Conservation (phyloP, 1,140 invertebrate genomes). For the Papilio aristodemus region DNA sequence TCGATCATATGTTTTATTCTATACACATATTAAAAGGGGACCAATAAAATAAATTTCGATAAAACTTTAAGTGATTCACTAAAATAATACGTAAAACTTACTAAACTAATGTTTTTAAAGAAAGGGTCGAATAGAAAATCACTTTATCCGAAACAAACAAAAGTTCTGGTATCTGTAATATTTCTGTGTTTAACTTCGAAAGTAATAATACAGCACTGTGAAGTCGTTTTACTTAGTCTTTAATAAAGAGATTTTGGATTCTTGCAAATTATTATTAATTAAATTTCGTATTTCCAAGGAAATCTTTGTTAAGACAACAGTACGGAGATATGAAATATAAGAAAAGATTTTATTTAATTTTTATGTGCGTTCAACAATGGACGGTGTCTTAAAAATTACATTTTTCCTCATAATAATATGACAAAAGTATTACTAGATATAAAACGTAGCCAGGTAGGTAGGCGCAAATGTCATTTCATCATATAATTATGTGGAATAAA, state of each 20-base stretch:
- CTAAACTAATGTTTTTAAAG: slow-evolving; percentile 7
- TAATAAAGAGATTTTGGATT: neutral
- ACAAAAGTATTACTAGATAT: no score
- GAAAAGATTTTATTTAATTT: neutral
- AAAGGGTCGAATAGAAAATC: slow-evolving; percentile 9
- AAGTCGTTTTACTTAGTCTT: neutral
- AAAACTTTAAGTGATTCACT: neutral
- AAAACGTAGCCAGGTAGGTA: no score
- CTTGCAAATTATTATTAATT: neutral
- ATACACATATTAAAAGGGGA: neutral
- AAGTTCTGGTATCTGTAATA: slow-evolving; percentile 1
- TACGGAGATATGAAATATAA: neutral
- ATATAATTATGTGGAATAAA: no score
- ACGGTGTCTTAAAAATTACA: no score
- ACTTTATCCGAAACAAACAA: slow-evolving; percentile 1
- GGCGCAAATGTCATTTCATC: no score
- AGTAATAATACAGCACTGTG: neutral
- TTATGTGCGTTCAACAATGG: no score
- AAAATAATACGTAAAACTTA: neutral
- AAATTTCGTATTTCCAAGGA: neutral
- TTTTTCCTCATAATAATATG: no score
- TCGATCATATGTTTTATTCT: neutral
- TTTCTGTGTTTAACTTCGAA: slow-evolving; percentile 12
- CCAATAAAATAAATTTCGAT: neutral
- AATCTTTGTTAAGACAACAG: neutral